Evolutionary conservation across 1,140 invertebrate genomes (phyloP).

Genomic region (Popillia japonica): DNA sequence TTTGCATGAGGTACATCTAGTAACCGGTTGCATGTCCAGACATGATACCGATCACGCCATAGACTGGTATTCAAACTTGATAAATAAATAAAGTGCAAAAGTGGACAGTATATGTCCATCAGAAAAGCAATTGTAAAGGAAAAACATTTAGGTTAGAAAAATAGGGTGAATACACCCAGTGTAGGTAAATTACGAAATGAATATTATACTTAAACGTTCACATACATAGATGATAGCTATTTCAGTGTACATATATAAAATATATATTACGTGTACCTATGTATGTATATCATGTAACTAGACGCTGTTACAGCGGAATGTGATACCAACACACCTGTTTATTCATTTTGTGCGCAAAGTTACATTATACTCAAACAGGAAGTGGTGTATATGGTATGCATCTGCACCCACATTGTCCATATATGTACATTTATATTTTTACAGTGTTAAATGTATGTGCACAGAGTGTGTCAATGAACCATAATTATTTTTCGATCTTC

Average conservation of each 20-base stretch:
- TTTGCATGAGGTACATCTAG: background rate
- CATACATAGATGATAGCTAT: background rate
- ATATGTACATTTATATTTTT: background rate
- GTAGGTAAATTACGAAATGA: background rate
- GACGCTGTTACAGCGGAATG: background rate
- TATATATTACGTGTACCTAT: background rate
- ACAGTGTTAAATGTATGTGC: background rate
- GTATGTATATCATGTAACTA: background rate
- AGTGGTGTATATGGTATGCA: background rate
- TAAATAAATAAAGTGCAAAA: conserved; percentile 2
- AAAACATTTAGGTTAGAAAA: conserved; percentile 23
- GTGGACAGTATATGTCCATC: background rate
- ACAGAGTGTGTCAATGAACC: conserved; percentile 21
- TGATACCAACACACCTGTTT: conserved; percentile 5
- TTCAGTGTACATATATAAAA: background rate
- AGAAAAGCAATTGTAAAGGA: background rate
- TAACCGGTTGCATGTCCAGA: conserved; percentile 17
- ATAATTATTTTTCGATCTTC: conserved; percentile 20
- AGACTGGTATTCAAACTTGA: conserved; percentile 1
- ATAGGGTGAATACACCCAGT: conserved; percentile 20
- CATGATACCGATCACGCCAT: conserved; percentile 28
- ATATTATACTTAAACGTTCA: background rate
- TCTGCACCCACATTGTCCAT: conserved; percentile 6
- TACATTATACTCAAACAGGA: background rate
- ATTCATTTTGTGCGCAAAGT: background rate